A percentile compares a stretch with the other conserved stretches of the same genome.
These are phyloP conservation scores for Fukomys damarensis DNA, from an alignment of 2,113 vertebrate species.

Conservation along the genomic window DNA sequence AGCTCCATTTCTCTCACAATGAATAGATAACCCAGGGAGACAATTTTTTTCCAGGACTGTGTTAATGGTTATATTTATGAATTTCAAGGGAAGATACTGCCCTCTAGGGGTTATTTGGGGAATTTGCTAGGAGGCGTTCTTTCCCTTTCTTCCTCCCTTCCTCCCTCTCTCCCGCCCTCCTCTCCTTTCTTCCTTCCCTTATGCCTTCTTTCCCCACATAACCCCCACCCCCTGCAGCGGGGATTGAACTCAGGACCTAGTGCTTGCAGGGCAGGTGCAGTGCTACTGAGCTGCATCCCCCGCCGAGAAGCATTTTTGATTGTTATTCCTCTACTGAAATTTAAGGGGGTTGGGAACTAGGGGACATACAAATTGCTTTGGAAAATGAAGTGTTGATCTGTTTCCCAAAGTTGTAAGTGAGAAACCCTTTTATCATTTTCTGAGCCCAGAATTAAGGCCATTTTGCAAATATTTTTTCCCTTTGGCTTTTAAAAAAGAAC, in stretches of 20 bases:
- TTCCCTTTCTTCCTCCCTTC: neutral
- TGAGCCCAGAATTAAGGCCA: neutral
- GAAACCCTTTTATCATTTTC: neutral
- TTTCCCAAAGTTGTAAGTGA: neutral
- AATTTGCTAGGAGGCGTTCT: neutral
- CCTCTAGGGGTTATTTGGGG: constrained; percentile 52
- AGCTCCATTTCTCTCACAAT: neutral
- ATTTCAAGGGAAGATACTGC: constrained; percentile 30
- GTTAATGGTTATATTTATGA: neutral
- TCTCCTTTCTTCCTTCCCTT: neutral
- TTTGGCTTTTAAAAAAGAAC: no score
- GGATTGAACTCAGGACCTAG: no score
- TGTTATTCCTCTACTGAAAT: neutral
- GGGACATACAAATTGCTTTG: neutral
- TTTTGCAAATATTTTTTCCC: neutral
- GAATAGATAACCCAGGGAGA: neutral
- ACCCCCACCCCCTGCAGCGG: no score
- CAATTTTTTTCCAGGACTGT: neutral
- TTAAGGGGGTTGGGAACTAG: neutral
- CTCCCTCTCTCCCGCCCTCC: no score
- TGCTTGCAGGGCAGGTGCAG: no score
- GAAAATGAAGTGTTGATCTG: neutral
- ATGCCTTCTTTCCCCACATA: no score
- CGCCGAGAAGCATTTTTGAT: neutral
- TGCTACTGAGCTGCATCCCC: no score